phyloP scores from a whole-genome alignment of 2,888 invertebrate genomes.

The Melanchra persicariae region DNA sequence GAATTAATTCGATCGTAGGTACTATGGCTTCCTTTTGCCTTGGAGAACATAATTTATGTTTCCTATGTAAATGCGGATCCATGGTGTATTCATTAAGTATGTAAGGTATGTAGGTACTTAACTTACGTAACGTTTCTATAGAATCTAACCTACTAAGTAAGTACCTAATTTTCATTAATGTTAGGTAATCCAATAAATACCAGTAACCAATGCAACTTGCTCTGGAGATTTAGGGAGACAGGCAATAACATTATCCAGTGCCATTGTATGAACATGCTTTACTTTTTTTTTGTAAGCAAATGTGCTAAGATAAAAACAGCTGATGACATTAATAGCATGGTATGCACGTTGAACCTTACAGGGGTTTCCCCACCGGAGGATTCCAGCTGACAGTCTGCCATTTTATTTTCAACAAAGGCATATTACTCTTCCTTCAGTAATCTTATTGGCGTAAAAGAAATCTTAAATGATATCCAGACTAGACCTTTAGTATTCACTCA shows the following conservation, averaged over 20 bases:
- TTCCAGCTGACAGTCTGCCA: not conserved
- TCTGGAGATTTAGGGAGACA: not conserved
- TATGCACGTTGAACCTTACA: not conserved
- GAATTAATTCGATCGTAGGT: constrained; percentile 54
- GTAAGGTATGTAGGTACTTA: constrained; percentile 10
- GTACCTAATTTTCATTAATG: not conserved
- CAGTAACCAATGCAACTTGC: not conserved
- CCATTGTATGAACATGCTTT: not conserved
- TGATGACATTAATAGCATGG: not conserved
- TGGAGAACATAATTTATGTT: constrained; percentile 52
- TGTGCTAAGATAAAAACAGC: constrained; percentile 5
- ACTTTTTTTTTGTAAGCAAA: not conserved
- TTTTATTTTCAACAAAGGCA: constrained; percentile 7
- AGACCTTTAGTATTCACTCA: not conserved
- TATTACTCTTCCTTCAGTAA: not conserved
- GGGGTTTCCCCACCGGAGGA: not conserved
- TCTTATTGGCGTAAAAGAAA: not conserved
- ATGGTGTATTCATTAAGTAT: constrained; percentile 36
- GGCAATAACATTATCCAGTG: not conserved
- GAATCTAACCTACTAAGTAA: constrained; percentile 2
- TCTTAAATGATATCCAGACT: constrained; percentile 1
- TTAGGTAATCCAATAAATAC: not conserved
- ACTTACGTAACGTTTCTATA: constrained; percentile 13
- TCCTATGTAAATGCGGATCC: constrained; percentile 45
- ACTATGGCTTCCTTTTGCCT: constrained; percentile 49